phyloP scores from a whole-genome alignment of 2,797 vertebrate species.

The Nasua narica region DNA sequence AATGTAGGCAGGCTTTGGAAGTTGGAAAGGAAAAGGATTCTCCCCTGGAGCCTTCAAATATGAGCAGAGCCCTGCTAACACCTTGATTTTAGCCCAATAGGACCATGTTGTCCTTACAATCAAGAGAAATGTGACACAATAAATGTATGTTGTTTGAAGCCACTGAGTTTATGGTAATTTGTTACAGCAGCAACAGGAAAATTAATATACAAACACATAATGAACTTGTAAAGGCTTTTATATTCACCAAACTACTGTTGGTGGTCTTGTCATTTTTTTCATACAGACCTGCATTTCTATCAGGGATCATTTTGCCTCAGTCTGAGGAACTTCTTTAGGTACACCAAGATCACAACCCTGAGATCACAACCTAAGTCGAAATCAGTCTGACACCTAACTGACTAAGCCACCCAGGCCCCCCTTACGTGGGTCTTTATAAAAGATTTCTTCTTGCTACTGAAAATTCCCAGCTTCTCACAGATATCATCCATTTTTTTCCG shows the following conservation, averaged over 20 bases:
- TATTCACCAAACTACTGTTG: background rate
- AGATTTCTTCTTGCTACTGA: background rate
- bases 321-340: background rate
- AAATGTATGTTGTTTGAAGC: background rate
- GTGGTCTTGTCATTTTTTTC: background rate
- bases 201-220: background rate
- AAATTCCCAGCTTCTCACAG: background rate
- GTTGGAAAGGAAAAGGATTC: background rate
- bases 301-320: background rate
- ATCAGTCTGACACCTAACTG: background rate
- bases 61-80: background rate
- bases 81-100: background rate
- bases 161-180: background rate
- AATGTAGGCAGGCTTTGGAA: background rate
- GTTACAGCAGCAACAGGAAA: background rate
- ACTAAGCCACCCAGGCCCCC: background rate
- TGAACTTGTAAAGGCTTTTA: background rate
- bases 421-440: background rate
- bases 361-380: background rate
- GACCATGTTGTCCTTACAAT: background rate
- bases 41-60: background rate
- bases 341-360: background rate
- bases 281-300: background rate
- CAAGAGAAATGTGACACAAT: background rate
- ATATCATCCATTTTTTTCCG: background rate